Evolutionary conservation across 2,113 vertebrate species (phyloP), one percentile per base, ranked within the genome.

Genomic region (Pycnonotus jocosus): DNA sequence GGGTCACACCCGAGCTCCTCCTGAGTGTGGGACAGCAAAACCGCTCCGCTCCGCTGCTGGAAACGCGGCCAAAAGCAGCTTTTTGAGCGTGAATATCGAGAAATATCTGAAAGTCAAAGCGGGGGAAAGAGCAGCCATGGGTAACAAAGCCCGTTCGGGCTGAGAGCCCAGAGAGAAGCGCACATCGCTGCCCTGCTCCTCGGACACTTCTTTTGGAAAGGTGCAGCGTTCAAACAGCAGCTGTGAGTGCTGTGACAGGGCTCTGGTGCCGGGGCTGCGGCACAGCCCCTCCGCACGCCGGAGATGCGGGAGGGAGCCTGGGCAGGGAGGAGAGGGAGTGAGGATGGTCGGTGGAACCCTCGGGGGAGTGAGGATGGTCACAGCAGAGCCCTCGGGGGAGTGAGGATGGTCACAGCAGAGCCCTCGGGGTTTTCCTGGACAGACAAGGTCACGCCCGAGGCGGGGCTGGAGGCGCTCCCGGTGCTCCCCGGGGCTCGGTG

Each of bases 381-480:
- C 58, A 28, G 53, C 21, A 42, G 47, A 37, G 45, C 13, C 47
- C 33, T 25, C 15, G 6, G 23, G 47, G 24, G 3, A 35, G 24
- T 15, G 47, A 30, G 47, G 66, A 51, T 65, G 62, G 20, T 12
- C 40, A 11, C 15, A 31, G 57, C 22, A 3, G 56, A 40, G 47
- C 11, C 9, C 47, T 40, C 9, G 25, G 16, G 45, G 40, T 18
- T 45, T 38, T 66, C 47, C 42, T 50, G 66, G 51, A 58, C 6
- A 24, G 23, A 14, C 1, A 1, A 16, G 35, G 33, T 38, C 54
- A 5, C 5, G 4, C 12, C 8, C 0, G 1, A 12, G 24, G 25
- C 4, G 1, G 11, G 18, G 20, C 54, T 7, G 3, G 24, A 24
- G 72, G 40, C 30, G 10, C 7, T 38, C 28, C 14, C 8, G 2